Conservation (phyloP, 2,888 invertebrate genomes). For the Lasius platythorax region DNA sequence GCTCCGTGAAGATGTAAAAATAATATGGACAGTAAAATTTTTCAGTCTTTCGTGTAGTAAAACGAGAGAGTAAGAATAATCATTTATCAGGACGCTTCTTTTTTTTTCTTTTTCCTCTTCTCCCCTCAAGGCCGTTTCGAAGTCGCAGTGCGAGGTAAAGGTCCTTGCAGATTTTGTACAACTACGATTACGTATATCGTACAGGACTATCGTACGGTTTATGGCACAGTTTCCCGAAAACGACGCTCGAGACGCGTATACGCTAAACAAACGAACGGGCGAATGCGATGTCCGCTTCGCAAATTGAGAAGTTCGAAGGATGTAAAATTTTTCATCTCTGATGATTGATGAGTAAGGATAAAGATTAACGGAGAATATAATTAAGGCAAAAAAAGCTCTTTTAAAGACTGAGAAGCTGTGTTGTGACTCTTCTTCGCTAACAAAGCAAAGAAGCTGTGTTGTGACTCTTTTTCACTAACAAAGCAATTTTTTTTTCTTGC, state of each 20-base stretch:
- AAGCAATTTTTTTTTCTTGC: not conserved
- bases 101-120: slow-evolving; percentile 59
- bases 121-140: slow-evolving; percentile 67
- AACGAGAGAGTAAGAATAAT: slow-evolving; percentile 65
- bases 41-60: slow-evolving; percentile 81
- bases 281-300: not conserved
- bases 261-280: not conserved
- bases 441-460: no score
- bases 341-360: not conserved
- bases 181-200: not conserved
- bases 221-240: slow-evolving; percentile 45
- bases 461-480: not conserved
- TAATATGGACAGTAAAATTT: slow-evolving; percentile 75
- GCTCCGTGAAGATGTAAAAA: slow-evolving; percentile 75
- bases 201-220: slow-evolving; percentile 24
- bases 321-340: not conserved
- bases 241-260: not conserved
- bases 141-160: slow-evolving; percentile 79
- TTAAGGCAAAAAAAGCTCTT: no score
- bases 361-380: no score
- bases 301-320: not conserved
- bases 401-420: no score
- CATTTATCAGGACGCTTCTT: slow-evolving; percentile 62
- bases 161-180: slow-evolving; percentile 55
- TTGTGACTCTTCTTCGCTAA: not conserved